These are phyloP conservation scores for Rhodophaea formosa DNA, from an alignment of 2,888 invertebrate species.

Conservation along the genomic window DNA sequence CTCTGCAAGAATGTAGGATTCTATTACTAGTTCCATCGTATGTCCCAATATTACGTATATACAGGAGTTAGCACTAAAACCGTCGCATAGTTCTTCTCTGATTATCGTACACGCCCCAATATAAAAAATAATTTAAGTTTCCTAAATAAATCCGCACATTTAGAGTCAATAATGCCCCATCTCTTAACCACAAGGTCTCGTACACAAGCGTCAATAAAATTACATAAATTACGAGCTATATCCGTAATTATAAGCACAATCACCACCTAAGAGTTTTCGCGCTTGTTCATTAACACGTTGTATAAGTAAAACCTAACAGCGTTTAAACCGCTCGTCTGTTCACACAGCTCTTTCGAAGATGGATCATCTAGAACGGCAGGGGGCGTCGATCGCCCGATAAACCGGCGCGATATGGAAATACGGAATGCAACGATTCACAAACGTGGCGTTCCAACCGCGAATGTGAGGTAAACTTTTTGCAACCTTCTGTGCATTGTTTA, in stretches of 20 bases:
- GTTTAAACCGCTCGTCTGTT: slow-evolving; percentile 42
- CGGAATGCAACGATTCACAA: slow-evolving; percentile 38
- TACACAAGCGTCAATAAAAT: slow-evolving; percentile 9
- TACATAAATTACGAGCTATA: slow-evolving; percentile 29
- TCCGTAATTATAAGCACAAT: too few species aligned
- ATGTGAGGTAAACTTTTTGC: slow-evolving; percentile 10
- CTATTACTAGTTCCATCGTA: slow-evolving; percentile 35
- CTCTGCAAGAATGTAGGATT: slow-evolving; percentile 43
- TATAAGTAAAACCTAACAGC: too few species aligned
- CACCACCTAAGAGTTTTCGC: too few species aligned
- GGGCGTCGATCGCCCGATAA: slow-evolving; percentile 64
- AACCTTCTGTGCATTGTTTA: background rate
- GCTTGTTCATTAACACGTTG: too few species aligned
- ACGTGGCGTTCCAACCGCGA: background rate
- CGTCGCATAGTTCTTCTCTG: slow-evolving; percentile 49
- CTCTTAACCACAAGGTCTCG: slow-evolving; percentile 53
- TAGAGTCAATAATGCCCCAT: slow-evolving; percentile 42
- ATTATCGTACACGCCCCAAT: slow-evolving; percentile 52
- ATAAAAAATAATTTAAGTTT: slow-evolving; percentile 64
- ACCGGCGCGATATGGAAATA: slow-evolving; percentile 69
- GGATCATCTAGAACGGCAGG: slow-evolving; percentile 69
- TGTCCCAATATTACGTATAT: slow-evolving; percentile 67
- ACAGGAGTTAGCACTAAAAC: slow-evolving; percentile 61
- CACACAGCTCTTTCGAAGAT: slow-evolving; percentile 56
- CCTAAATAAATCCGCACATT: slow-evolving; percentile 63